A percentile compares a stretch with the other conserved stretches of the same genome.
These are phyloP conservation scores for Andricus quercusramuli DNA, from an alignment of 2,888 invertebrate species.

Conservation along the genomic window DNA sequence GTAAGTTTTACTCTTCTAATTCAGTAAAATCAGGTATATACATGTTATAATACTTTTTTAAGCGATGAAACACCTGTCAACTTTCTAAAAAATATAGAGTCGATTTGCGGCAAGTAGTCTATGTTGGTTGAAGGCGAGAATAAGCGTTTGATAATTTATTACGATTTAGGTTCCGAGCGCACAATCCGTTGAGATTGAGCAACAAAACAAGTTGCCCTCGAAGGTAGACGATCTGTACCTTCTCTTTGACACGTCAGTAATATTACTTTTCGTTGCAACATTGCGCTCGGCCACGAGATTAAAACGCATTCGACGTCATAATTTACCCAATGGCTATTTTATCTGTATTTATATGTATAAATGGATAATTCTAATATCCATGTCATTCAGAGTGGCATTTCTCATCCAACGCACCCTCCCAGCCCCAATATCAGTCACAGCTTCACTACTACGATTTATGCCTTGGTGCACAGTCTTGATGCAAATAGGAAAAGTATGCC, in stretches of 20 bases:
- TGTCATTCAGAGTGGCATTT: constrained; percentile 24
- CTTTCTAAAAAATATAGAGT: background rate
- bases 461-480: background rate
- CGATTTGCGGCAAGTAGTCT: background rate
- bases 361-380: constrained; percentile 35
- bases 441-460: constrained; percentile 8
- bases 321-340: constrained; percentile 34
- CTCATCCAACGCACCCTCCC: background rate
- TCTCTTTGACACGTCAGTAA: constrained; percentile 41
- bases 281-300: constrained; percentile 16
- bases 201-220: constrained; percentile 31
- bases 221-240: constrained; percentile 39
- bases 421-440: constrained; percentile 24
- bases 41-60: too few relatives aligned
- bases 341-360: background rate
- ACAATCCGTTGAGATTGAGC: constrained; percentile 19
- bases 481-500: background rate
- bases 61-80: background rate
- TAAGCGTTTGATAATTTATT: constrained; percentile 31
- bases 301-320: constrained; percentile 34
- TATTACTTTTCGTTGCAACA: constrained; percentile 39
- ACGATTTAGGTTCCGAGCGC: constrained; percentile 35
- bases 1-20: too few relatives aligned
- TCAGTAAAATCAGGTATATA: too few relatives aligned
- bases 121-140: background rate